Base-by-base conservation (phyloP, 2,888 invertebrate species). In the Melanostoma scalare region DNA sequence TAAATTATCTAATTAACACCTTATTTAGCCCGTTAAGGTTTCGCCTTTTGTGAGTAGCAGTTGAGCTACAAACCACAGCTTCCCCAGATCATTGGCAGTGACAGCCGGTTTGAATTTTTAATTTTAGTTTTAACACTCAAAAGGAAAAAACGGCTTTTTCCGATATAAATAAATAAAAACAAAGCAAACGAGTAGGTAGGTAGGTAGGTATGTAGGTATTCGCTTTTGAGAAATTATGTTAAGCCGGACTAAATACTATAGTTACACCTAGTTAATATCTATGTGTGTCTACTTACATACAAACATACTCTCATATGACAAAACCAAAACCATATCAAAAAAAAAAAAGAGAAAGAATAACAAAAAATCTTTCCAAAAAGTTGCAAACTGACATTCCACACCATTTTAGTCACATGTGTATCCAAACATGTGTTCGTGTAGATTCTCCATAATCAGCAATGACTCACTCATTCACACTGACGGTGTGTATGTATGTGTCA, bases 351-450 rank as follows among this genome's bases (percentile, higher is more conserved):
- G 33, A 42, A 20, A 20, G 20, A 20, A 20, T 20, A 20, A 20
- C 31, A 55, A 55, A 71, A 46, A 75, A 71, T 68, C 46, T 52
- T 56, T 67, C 56, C 65, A 69, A 84, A 77, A 79, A 75, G 60
- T 75, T 79, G 71, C 74, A 79, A 79, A 71, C 84, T 79, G 55
- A 79, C 79, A 84, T 84, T 84, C 84, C 84, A 79, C 79, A 71
- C 84, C 84, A 84, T 84, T 84, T 84, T 75, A 75, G 84, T 84
- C 73, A 84, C 79, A 84, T 69, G 78, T 55, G 56, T 71, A 46
- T 60, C 55, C 78, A 56, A 65, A 72, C 46, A 30, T 55, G 78
- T 67, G 33, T 71, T 56, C 42, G 35, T 74, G n/a, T 6, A 50
- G 75, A 67, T 82, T 84, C 84, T 75, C 79, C 79, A 79, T 84